Conservation (phyloP, 2,888 invertebrate genomes). For the Adineta ricciae region DNA sequence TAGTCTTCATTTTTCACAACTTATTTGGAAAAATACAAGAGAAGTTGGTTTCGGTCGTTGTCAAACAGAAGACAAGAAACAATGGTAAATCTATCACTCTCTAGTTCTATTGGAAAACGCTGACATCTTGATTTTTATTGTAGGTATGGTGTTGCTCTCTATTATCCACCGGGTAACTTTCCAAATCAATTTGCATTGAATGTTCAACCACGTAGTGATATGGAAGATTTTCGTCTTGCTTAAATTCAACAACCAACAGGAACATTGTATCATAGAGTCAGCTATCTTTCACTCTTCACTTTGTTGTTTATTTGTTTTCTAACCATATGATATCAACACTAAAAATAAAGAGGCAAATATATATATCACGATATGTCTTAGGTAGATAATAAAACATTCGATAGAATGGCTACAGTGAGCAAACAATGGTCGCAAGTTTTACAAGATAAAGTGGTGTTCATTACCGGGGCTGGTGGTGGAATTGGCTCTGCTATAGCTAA, state of each 20-base stretch:
- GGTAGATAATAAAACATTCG: too few relatives aligned
- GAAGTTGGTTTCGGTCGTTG: constrained; percentile 7
- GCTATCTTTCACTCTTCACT: too few relatives aligned
- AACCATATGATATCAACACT: too few relatives aligned
- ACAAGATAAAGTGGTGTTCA: not conserved
- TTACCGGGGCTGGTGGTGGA: not conserved
- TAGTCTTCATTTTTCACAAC: not conserved
- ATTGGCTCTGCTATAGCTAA: not conserved
- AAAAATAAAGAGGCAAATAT: too few relatives aligned
- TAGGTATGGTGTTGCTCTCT: constrained; percentile 4
- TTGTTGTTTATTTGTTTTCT: not conserved
- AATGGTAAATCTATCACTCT: not conserved
- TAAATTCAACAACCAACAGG: not conserved
- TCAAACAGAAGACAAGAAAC: not conserved
- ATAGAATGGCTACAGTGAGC: too few relatives aligned
- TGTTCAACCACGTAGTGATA: not conserved
- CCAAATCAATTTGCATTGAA: not conserved
- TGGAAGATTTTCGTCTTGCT: not conserved
- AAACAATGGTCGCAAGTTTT: too few relatives aligned
- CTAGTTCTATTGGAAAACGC: too few relatives aligned
- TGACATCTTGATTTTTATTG: not conserved
- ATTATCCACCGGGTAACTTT: not conserved
- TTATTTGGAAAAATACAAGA: not conserved
- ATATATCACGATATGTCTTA: too few relatives aligned
- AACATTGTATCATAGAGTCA: not conserved